These are phyloP conservation scores for Siniperca chuatsi DNA, from an alignment of 2,113 vertebrate genomes.

Conservation along the genomic window DNA sequence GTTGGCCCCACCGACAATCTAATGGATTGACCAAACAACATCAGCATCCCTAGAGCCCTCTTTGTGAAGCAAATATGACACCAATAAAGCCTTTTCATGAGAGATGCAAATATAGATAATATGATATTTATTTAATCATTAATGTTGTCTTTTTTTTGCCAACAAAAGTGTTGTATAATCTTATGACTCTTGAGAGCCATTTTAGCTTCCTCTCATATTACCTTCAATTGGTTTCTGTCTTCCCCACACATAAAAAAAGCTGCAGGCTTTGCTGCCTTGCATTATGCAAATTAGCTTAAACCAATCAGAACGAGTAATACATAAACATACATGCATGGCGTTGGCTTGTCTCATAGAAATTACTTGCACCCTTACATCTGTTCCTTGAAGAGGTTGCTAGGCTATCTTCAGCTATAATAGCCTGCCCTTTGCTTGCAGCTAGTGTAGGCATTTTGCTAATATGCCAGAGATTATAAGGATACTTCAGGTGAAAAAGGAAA, in stretches of 20 bases:
- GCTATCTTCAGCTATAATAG: constrained; percentile 35
- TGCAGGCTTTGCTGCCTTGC: constrained; percentile 44
- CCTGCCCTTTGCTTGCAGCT: constrained; percentile 44
- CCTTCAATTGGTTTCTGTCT: not conserved
- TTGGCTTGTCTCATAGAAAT: constrained; percentile 34
- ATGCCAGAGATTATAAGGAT: constrained; percentile 40
- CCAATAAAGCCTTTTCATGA: not conserved
- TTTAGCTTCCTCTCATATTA: constrained; percentile 1
- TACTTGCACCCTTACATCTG: constrained; percentile 17
- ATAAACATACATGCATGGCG: constrained; percentile 15
- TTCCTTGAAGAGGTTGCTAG: constrained; percentile 40
- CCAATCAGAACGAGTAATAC: constrained; percentile 38
- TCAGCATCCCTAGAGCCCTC: not conserved
- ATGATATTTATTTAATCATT: not conserved
- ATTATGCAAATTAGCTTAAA: constrained; percentile 52
- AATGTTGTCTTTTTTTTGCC: not conserved
- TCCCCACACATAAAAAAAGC: not conserved
- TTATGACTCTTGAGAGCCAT: not conserved
- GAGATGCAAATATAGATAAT: not conserved
- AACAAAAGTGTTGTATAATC: not conserved
- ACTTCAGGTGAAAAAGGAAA: constrained; percentile 45
- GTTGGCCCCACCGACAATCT: not conserved
- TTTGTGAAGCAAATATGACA: not conserved
- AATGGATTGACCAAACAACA: not conserved
- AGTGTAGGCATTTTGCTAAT: constrained; percentile 45